Evolutionary conservation across 2,113 vertebrate species (phyloP), one percentile per base, ranked within the genome.

Genomic region (Agelaius phoeniceus): DNA sequence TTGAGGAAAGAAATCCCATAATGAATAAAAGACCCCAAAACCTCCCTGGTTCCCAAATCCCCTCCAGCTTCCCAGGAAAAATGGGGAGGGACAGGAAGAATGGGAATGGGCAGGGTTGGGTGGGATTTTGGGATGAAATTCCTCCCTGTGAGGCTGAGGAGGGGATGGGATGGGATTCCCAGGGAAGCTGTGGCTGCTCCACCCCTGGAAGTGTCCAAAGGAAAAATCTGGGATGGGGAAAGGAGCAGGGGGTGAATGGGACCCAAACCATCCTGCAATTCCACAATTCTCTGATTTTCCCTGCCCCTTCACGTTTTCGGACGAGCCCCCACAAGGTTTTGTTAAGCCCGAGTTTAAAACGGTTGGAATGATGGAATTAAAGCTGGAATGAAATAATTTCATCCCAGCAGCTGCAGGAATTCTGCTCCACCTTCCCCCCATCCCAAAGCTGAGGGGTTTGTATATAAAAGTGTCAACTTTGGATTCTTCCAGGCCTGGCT

Each of bases 321-420:
- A 49, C 0, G 7, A 26, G 37, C 37, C 37, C 37, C 37, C 37
- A 37, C 37, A 37, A 37, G 35, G 52, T 67, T 85, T 58, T 31
- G 62, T 51, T 21, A 21, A 85, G 58, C 2, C 15, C 0, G 7
- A 48, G n/a, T 7, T 55, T 13, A 12, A 52, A 69, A 4, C 6
- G 2, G 30, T 6, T 1, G 27, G 21, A 27, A 39, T 7, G 0
- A 4, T 0, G 11, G 81, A 39, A 63, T 65, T 10, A 19, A 23
- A 74, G 41, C 51, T 11, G 83, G 43, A 30, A 85, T 51, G 1
- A 15, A 76, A 37, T 1, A 1, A 22, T 18, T 43, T 0, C 3
- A 30, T 62, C 59, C 59, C 35, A 62, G 59, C 59, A 62, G 59
- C 59, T 7, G 37, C 62, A 68, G 72, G 84, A 86, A 86, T 76